These are phyloP conservation scores for Elgaria multicarinata DNA, from an alignment of 2,113 vertebrate genomes.

Conservation along the genomic window DNA sequence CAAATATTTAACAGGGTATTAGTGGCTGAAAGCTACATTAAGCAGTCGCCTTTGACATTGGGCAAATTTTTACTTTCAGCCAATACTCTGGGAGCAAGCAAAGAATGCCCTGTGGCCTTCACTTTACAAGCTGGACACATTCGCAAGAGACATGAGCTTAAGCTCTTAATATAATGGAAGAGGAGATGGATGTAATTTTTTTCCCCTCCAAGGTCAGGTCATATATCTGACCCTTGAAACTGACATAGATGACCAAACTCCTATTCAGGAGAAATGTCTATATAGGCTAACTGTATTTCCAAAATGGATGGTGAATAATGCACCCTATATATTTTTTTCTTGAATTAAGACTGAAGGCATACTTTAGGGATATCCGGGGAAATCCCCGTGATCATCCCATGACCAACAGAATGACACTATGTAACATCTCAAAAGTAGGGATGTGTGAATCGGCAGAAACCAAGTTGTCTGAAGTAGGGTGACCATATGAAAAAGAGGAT, in stretches of 20 bases:
- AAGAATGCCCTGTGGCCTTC: neutral
- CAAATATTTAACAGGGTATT: conserved; percentile 19
- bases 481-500: no score
- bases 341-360: neutral
- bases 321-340: neutral
- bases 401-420: no score
- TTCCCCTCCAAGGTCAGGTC: neutral
- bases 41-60: conserved; percentile 8
- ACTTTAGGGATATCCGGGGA: neutral
- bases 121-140: neutral
- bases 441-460: no score
- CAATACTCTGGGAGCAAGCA: neutral
- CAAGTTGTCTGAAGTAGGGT: no score
- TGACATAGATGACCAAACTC: neutral
- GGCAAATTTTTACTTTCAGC: neutral
- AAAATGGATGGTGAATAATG: neutral
- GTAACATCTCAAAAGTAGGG: no score
- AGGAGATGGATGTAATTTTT: neutral
- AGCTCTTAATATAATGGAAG: neutral
- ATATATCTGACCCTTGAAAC: neutral
- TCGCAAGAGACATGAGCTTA: neutral
- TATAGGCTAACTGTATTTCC: neutral
- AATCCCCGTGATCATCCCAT: no score
- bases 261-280: neutral
- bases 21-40: conserved; percentile 7